These are phyloP conservation scores for Caiman crocodilus DNA, from an alignment of 2,797 vertebrate genomes.

Conservation along the genomic window DNA sequence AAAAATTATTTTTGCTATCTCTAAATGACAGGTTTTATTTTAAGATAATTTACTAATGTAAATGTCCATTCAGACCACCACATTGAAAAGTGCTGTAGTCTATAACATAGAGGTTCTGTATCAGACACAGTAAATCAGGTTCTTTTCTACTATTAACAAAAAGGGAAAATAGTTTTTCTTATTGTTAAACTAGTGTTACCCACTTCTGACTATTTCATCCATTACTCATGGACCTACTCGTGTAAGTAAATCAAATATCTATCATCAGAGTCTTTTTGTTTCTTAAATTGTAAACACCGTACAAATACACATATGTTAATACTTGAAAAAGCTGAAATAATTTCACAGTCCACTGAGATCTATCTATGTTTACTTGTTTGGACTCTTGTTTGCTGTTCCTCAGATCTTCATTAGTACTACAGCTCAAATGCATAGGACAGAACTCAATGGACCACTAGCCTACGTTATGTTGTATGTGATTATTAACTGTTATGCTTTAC, in stretches of 20 bases:
- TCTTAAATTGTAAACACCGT: neutral
- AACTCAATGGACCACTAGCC: neutral
- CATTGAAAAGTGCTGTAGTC: neutral
- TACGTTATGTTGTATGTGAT: neutral
- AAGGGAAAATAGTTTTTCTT: neutral
- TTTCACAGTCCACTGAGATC: neutral
- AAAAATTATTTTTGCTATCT: neutral
- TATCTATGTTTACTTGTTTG: neutral
- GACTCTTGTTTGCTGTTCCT: neutral
- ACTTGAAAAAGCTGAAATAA: neutral
- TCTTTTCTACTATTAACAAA: neutral
- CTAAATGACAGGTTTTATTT: neutral
- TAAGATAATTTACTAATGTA: neutral
- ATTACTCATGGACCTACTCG: neutral
- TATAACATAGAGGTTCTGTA: neutral
- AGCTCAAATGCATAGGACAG: neutral
- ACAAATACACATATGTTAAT: neutral
- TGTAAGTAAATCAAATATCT: neutral
- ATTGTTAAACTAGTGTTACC: neutral
- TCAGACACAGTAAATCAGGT: neutral
- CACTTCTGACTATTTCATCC: neutral
- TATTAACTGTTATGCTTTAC: conserved; percentile 31
- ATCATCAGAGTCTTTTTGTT: neutral
- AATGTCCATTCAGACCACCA: neutral
- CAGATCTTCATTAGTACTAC: neutral